Evolutionary conservation across 2,888 invertebrate species (phyloP).

Genomic region (Brachypalpus laphriformis): DNA sequence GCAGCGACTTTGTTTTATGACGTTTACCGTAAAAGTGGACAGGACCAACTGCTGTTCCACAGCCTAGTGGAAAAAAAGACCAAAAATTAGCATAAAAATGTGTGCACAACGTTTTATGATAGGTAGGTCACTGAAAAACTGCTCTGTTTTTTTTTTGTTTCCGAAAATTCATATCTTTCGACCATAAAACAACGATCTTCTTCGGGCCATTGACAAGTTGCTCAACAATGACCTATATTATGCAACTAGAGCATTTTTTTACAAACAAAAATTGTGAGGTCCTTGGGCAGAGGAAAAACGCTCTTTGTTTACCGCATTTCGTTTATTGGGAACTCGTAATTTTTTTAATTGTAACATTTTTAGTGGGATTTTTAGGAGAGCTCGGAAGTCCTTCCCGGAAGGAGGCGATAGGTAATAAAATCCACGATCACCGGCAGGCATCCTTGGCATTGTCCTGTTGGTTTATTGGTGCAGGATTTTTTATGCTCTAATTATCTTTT

Average conservation of each 20-base stretch:
- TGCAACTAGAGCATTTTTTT: slow-evolving; percentile 72
- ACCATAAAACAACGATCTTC: slow-evolving; percentile 41
- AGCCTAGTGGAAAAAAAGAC: neutral
- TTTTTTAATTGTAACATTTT: slow-evolving; percentile 73
- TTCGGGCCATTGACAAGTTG: neutral
- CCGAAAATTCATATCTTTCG: slow-evolving; percentile 19
- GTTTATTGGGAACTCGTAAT: slow-evolving; percentile 65
- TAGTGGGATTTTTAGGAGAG: slow-evolving; percentile 21
- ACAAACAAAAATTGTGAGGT: slow-evolving; percentile 38
- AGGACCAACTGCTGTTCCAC: slow-evolving; percentile 2
- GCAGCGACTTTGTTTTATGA: neutral
- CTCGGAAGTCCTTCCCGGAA: slow-evolving; percentile 40
- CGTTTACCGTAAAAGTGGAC: neutral
- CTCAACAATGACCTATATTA: slow-evolving; percentile 59
- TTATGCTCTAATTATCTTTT: slow-evolving; percentile 72
- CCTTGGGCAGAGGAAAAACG: slow-evolving; percentile 9
- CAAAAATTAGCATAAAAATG: slow-evolving; percentile 14
- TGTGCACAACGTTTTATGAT: neutral
- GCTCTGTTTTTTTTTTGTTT: slow-evolving; percentile 27
- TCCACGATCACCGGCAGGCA: slow-evolving; percentile 2
- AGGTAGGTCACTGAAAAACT: slow-evolving; percentile 15
- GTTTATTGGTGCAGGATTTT: slow-evolving; percentile 64
- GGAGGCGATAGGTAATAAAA: slow-evolving; percentile 39
- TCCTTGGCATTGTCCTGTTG: slow-evolving; percentile 26
- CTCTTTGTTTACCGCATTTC: slow-evolving; percentile 15